Conservation (phyloP, 2,888 invertebrate genomes). For the Ectemnius cavifrons region DNA sequence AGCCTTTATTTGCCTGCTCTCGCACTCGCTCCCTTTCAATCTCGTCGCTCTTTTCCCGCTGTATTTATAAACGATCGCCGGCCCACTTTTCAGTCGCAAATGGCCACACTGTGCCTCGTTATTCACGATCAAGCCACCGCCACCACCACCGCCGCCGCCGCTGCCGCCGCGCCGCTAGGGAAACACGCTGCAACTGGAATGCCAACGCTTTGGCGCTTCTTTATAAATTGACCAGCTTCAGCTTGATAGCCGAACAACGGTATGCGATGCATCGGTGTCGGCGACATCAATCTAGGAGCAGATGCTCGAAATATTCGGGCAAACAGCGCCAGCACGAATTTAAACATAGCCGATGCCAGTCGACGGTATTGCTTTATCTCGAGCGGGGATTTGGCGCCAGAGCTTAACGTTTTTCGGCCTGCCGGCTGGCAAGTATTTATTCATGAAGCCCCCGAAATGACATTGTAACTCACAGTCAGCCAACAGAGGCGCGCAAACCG, state of each 20-base stretch:
- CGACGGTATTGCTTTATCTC: conserved; percentile 55
- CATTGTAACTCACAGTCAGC: conserved; percentile 34
- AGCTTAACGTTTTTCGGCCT: conserved; percentile 6
- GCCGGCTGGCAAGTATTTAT: conserved; percentile 52
- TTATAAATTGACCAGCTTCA: conserved; percentile 26
- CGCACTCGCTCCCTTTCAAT: not conserved
- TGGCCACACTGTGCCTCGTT: conserved; percentile 10
- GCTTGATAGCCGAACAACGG: too few species aligned
- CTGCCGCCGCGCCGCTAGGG: not conserved
- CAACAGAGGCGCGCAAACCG: conserved; percentile 34
- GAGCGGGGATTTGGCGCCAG: too few species aligned
- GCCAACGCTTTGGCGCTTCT: conserved; percentile 38
- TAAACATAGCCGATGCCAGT: conserved; percentile 43
- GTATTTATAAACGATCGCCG: conserved; percentile 32
- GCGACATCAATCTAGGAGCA: conserved; percentile 62
- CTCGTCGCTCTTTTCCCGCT: conserved; percentile 9
- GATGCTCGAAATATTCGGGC: conserved; percentile 55
- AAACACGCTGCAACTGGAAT: not conserved
- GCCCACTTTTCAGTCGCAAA: conserved; percentile 38
- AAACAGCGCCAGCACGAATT: conserved; percentile 53
- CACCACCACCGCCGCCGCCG: not conserved
- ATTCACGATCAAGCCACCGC: conserved; percentile 21
- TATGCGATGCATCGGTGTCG: conserved; percentile 6
- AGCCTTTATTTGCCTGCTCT: too few species aligned
- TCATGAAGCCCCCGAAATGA: conserved; percentile 61